These are phyloP conservation scores for Callorhinus ursinus DNA, from an alignment of 2,113 vertebrate genomes.

Conservation along the genomic window DNA sequence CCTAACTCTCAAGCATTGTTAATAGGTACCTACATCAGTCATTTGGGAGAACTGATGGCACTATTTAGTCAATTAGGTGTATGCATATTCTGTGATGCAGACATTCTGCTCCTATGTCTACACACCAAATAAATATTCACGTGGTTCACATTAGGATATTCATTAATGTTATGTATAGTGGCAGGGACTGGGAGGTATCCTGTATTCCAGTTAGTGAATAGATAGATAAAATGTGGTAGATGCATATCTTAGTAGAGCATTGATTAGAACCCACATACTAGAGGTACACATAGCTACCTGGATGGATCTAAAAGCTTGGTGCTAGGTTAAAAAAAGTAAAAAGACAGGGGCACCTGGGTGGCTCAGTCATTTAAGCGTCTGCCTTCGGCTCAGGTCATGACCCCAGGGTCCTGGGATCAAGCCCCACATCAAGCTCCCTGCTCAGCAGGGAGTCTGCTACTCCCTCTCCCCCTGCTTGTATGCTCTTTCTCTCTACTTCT, in stretches of 20 bases:
- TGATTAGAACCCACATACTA: not conserved
- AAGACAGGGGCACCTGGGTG: no score
- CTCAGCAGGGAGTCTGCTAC: no score
- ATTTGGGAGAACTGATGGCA: not conserved
- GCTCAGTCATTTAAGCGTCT: no score
- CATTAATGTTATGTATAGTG: not conserved
- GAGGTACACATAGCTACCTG: not conserved
- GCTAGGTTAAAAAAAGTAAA: not conserved
- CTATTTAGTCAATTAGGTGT: not conserved
- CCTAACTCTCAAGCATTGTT: not conserved
- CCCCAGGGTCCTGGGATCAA: no score
- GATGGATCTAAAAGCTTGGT: not conserved
- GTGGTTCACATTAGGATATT: not conserved
- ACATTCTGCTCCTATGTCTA: not conserved
- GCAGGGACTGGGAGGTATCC: not conserved
- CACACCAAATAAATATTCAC: not conserved
- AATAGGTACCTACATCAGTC: not conserved
- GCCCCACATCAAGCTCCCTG: no score
- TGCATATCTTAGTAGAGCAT: not conserved
- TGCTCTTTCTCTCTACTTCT: no score
- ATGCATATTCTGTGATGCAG: not conserved
- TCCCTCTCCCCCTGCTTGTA: no score
- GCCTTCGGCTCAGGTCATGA: no score
- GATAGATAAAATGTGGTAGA: not conserved
- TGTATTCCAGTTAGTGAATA: not conserved